Base-by-base conservation (phyloP, 2,113 vertebrate genomes). In the Gymnocephalus cernua region DNA sequence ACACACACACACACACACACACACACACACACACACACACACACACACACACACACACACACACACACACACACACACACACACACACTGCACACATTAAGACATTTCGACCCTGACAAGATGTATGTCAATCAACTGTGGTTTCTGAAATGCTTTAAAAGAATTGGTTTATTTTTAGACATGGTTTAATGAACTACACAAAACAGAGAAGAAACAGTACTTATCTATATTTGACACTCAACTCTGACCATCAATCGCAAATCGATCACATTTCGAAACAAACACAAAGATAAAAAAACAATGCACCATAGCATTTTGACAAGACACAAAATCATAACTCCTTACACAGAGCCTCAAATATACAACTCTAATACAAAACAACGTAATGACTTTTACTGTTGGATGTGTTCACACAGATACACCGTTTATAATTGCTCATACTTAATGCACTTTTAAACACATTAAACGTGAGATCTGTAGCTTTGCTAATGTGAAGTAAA, bases 401-500 rank as follows among this genome's bases (percentile, higher is more conserved):
- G 6, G 18, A n/a, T 14, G 19, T 32, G 27, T 35, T 35, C 41
- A 35, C 27, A 44, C 14, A 38, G 21, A n/a, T 6, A 10, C 29
- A 65, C 27, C 57, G 27, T n/a, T 72, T 32, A n/a, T 4, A 14
- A 57, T 23, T 45, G 19, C 12, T 29, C 44, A 27, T n/a, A 54
- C 10, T 75, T 47, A 27, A 41, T 63, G 48, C 57, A 35, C 19
- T 62, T 62, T 54, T 59, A 14, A 27, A 61, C 8, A 7, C 23
- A 41, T 66, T 18, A 38, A 50, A 61, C 54, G 35, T n/a, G 4
- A 62, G 25, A 23, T 69, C 15, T 71, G 32, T 47, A 23, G 23
- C 7, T 65, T 78, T 57, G 54, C 2, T 64, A 59, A 47, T 47
- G 21, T 51, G 18, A 77, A 59, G 58, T 53, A 45, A 14, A 45